Evolutionary conservation across 1,140 invertebrate species (phyloP), one percentile per base, ranked within the genome.

Genomic region (Bombus confusus): DNA sequence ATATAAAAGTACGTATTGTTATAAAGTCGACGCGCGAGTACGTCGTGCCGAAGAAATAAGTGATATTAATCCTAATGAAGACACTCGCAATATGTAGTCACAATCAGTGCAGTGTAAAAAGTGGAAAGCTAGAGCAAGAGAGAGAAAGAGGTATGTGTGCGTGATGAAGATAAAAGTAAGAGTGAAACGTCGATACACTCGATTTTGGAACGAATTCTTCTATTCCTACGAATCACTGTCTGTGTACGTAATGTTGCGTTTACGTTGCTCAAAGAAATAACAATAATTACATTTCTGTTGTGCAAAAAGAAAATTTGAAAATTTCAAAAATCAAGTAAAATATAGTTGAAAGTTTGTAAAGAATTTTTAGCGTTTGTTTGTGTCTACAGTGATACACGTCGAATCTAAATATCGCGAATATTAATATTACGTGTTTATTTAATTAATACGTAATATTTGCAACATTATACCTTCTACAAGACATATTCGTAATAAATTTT

Each of bases 51-150:
- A 86, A 91, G 92, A 94, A 95, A 94, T 62, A 95, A 95, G 94
- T 95, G 94, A 95, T 95, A 95, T 95, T 95, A 95, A 94, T 95
- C 93, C 93, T 95, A 95, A 95, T 94, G 86, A 92, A 89, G 91
- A 94, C 91, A 90, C 93, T 91, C 88, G 86, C 47, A 52, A 52
- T 52, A 52, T 52, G 1, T 52, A 52, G 47, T 52, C 47, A 13
- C 28, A 13, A 28, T 62, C 59, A n/a, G 90, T 86, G 89, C 91
- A 93, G 91, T 93, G 89, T 91, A 89, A 88, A 80, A 85, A 90
- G 86, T 90, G 84, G 87, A 86, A 64, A 84, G 71, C 62, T 76
- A 83, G 59, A 78, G 13, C 76, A 41, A 80, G 52, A 77, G 66
- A 59, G 69, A 83, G 39, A 75, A 47, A 57, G 31, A 39, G 28